Conservation (phyloP, 2,797 vertebrate species). For the Trachops cirrhosus region DNA sequence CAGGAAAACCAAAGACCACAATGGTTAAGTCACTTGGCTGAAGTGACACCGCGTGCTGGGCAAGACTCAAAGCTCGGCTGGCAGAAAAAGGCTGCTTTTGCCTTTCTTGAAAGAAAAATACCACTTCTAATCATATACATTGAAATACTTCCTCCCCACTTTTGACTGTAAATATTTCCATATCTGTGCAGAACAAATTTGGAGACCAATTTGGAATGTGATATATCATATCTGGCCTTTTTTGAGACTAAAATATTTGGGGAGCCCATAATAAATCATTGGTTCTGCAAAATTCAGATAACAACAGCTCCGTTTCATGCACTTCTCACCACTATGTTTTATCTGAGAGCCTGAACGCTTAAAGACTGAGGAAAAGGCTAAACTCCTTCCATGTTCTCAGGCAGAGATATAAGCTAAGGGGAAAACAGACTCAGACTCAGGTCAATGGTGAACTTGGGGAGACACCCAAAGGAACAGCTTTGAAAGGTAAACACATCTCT, state of each 20-base stretch:
- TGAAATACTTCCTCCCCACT: background rate
- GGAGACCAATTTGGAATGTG: background rate
- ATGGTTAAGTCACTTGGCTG: background rate
- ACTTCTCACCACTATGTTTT: background rate
- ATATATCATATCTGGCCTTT: background rate
- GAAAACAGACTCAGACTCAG: background rate
- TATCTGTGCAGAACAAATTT: background rate
- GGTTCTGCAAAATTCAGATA: background rate
- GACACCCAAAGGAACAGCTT: background rate
- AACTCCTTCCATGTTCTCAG: background rate
- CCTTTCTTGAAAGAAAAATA: conserved; percentile 4
- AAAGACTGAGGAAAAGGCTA: background rate
- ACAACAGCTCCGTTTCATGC: background rate
- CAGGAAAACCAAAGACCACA: background rate
- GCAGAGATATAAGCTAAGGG: background rate
- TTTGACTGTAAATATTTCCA: background rate
- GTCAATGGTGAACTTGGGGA: background rate
- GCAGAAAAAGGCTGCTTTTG: background rate
- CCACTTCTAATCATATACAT: background rate
- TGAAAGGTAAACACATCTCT: background rate
- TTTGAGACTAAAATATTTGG: background rate
- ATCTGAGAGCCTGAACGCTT: background rate
- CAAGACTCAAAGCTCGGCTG: background rate
- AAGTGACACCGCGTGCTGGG: background rate
- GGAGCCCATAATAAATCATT: background rate